These are phyloP conservation scores for Hipposideros larvatus DNA, from an alignment of 2,797 vertebrate genomes.

Conservation along the genomic window DNA sequence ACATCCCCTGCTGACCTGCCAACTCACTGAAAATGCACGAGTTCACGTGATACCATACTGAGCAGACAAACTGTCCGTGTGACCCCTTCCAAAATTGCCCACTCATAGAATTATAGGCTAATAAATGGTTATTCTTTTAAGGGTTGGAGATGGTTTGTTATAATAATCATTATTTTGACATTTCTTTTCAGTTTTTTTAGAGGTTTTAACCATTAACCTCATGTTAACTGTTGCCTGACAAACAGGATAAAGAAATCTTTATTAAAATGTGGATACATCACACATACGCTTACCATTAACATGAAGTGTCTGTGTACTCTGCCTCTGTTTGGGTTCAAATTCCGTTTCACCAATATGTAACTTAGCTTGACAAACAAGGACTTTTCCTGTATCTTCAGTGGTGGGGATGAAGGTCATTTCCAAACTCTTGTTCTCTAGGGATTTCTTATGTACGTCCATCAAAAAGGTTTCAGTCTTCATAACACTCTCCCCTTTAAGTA, in stretches of 20 bases:
- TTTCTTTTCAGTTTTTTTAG: neutral
- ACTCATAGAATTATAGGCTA: neutral
- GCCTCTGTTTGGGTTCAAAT: slow-evolving; percentile 85
- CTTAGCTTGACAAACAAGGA: slow-evolving; percentile 89
- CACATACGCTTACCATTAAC: slow-evolving; percentile 90
- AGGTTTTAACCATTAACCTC: neutral
- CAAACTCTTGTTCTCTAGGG: slow-evolving; percentile 85
- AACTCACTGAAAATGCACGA: neutral
- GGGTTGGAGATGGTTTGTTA: neutral
- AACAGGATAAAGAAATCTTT: slow-evolving; percentile 14
- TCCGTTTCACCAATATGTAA: slow-evolving; percentile 83
- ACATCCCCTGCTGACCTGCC: neutral
- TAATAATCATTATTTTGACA: neutral
- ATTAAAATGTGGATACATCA: neutral
- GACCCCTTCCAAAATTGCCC: neutral
- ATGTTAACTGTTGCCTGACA: neutral
- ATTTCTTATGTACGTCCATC: slow-evolving; percentile 57
- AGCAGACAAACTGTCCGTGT: neutral
- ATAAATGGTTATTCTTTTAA: neutral
- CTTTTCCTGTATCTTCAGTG: slow-evolving; percentile 84
- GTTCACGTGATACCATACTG: neutral
- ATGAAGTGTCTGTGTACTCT: slow-evolving; percentile 83
- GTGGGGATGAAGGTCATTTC: slow-evolving; percentile 78
- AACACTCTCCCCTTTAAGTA: slow-evolving; percentile 86
- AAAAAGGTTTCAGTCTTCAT: slow-evolving; percentile 12